phyloP scores from a whole-genome alignment of 2,113 vertebrate species.

The Lipophrys pholis region DNA sequence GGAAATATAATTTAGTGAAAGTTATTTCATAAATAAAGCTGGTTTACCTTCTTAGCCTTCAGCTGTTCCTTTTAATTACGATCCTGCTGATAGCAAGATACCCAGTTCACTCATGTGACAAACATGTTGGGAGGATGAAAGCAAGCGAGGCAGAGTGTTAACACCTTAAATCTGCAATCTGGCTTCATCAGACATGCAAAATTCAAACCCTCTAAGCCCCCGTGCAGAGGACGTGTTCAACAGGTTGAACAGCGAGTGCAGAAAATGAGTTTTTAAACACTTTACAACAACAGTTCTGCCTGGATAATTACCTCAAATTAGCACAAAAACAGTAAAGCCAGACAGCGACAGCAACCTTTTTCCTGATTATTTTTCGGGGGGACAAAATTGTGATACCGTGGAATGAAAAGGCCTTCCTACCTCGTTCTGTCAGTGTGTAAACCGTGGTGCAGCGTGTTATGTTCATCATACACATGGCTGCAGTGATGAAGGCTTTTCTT shows the following conservation, averaged over 20 bases:
- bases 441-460: conserved; percentile 2
- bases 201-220: too few species aligned
- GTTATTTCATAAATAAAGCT: neutral
- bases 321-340: too few species aligned
- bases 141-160: neutral
- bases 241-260: too few species aligned
- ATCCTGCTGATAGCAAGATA: neutral
- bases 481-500: conserved; percentile 43
- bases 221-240: too few species aligned
- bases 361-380: too few species aligned
- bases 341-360: too few species aligned
- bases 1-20: too few species aligned
- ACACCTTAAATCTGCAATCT: neutral
- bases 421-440: neutral
- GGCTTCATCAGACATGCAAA: conserved; percentile 10
- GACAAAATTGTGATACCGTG: neutral
- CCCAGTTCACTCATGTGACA: neutral
- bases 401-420: neutral
- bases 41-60: conserved; percentile 8
- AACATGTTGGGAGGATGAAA: neutral
- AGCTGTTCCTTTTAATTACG: conserved; percentile 21
- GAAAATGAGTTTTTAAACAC: too few species aligned
- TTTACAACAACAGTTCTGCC: too few species aligned
- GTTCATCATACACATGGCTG: conserved; percentile 42
- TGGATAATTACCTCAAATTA: too few species aligned